Percentiles rank a stretch among this genome's conserved stretches.
Conservation (phyloP, 2,888 invertebrate species). For the Capitulum mitella region DNA sequence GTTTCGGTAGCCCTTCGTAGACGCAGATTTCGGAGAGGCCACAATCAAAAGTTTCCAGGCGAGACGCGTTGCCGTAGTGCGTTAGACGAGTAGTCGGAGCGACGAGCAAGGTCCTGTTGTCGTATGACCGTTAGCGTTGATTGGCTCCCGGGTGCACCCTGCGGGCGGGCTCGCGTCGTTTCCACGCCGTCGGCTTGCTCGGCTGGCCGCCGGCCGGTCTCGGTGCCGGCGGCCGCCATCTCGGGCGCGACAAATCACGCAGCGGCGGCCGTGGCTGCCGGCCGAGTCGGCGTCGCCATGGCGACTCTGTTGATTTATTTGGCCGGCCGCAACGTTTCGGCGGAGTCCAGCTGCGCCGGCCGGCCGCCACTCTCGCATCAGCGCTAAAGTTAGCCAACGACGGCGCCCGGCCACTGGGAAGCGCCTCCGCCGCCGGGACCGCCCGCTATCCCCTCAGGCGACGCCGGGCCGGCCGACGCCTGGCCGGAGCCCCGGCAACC, state of each 20-base stretch:
- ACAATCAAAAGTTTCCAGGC: background rate
- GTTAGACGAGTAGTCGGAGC: background rate
- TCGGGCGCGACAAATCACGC: background rate
- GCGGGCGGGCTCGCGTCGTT: background rate
- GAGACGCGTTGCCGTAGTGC: background rate
- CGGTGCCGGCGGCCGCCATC: background rate
- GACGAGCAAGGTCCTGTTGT: background rate
- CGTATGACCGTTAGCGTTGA: slow-evolving; percentile 4
- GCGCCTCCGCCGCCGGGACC: background rate
- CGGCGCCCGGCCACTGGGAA: background rate
- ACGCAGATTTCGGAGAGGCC: background rate
- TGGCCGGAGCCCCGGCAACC: background rate
- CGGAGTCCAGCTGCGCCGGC: background rate
- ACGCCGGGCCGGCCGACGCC: background rate
- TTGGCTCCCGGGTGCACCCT: background rate
- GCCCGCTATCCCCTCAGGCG: background rate
- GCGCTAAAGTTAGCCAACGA: background rate
- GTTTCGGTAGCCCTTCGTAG: background rate
- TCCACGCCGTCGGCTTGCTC: background rate
- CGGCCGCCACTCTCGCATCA: background rate
- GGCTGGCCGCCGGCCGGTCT: background rate
- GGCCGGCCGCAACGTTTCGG: background rate
- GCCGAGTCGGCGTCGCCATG: background rate
- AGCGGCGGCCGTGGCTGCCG: background rate
- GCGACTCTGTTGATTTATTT: background rate